Base-by-base conservation (phyloP, 2,888 invertebrate genomes). In the Gandaritis pyraliata region DNA sequence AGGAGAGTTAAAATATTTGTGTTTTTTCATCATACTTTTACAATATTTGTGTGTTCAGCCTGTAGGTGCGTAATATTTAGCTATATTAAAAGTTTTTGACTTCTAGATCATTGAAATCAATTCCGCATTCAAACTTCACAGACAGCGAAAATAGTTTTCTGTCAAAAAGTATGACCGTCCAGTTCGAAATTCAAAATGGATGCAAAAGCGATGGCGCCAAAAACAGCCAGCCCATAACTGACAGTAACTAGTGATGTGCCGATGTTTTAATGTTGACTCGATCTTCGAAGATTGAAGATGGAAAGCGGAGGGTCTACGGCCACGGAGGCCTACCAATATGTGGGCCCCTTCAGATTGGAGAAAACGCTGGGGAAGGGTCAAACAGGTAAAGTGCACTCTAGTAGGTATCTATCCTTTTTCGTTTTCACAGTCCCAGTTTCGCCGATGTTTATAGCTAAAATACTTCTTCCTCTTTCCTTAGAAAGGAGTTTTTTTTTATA, bases 291-390 rank as follows among this genome's bases (percentile, higher is more conserved):
- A 66, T 65, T 80, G 82, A 90, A 82, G 67, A 92, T 92, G 92
- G 90, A 92, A 72, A 80, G 82, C 39, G 85, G 82, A 5, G 79
- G 83, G 46, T 69, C 85, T 18, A 75, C 87, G 80, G 85, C 86
- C 81, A 81, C 87, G n/a, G 91, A 91, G 88, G 90, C 90, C 93
- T 97, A 97, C 92, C 97, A 97, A 86, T 99, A 98, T 93, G 99
- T 99, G 81, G 99, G 99, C 76, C 99, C 99, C 64, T 99, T 99
- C 93, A 94, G 99, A 87, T 94, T 99, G 90, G 99, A 99, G 92
- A 99, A 99, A 92, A 99, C 99, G 58, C 95, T 99, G 71, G 99
- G 99, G 77, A 99, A 99, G 91, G 99, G 99, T 71, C 99, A 99
- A 93, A 99, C 99, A 88, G 99, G 99, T 99, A 93, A 61, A 39